phyloP scores from a whole-genome alignment of 37 sponge, comb jelly and placozoan genomes.

The Petrosia ficiformis region DNA sequence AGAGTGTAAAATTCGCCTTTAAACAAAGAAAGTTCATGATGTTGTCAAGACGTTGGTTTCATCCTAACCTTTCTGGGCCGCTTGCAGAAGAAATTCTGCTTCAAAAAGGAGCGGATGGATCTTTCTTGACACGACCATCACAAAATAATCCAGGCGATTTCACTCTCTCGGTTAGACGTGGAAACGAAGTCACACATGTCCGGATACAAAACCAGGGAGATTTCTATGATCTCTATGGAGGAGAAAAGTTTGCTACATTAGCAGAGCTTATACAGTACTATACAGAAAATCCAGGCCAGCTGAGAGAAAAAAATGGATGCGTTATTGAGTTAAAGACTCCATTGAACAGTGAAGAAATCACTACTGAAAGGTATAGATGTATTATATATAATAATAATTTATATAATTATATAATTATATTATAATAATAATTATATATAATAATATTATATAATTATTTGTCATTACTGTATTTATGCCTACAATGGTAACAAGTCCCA shows the following conservation, averaged over 20 bases:
- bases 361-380: constrained; percentile 35
- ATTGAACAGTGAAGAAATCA: constrained; percentile 57
- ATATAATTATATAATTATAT: not conserved
- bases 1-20: too few relatives aligned
- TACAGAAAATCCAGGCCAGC: constrained; percentile 68
- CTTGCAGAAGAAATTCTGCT: constrained; percentile 48
- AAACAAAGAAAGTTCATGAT: not conserved
- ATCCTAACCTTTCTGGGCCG: constrained; percentile 47
- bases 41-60: constrained; percentile 59
- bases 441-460: not conserved
- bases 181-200: constrained; percentile 59
- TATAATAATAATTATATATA: not conserved
- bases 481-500: too few relatives aligned
- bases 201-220: constrained; percentile 72
- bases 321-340: constrained; percentile 68
- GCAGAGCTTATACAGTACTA: constrained; percentile 78
- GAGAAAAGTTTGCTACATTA: constrained; percentile 79
- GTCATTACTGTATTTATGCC: not conserved
- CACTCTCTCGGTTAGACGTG: constrained; percentile 68
- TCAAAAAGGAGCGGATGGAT: constrained; percentile 43
- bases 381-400: not conserved
- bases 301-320: constrained; percentile 72
- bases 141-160: constrained; percentile 65
- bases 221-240: constrained; percentile 81
- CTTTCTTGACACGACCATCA: constrained; percentile 60